Base-by-base conservation (phyloP, 2,888 invertebrate species). In the Meliscaeva auricollis region DNA sequence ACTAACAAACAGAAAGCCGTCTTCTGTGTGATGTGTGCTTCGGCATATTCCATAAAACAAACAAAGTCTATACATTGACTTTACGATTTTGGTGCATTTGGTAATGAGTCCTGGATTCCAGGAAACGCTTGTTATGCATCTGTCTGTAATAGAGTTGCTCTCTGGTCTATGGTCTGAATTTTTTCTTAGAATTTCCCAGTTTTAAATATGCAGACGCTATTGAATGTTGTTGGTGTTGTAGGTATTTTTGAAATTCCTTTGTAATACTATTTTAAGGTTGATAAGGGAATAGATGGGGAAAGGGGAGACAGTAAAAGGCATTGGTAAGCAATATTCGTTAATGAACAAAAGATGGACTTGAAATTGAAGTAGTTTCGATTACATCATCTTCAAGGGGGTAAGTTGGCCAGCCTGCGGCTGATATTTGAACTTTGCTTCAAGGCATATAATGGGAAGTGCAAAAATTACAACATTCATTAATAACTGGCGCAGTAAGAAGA, bases 271-370 rank as follows among this genome's bases (percentile, higher is more conserved):
- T 35, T 64, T n/a, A 41, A 17, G 32, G 48, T 17, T 2, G 26
- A 26, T 4, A 26, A 26, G n/a, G 48, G 56, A 22, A 32, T 8
- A 2, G 8, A 11, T 4, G 9, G 2, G 15, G 32, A 15, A 3
- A 1, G 4, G 17, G 38, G 9, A n/a, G n/a, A n/a, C n/a, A n/a
- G n/a, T n/a, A n/a, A n/a, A n/a, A n/a, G n/a, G n/a, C n/a, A n/a
- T n/a, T n/a, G n/a, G n/a, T n/a, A n/a, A n/a, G 73, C 15, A 54
- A 46, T 46, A 52, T 72, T 32, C 2, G 50, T 50, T 74, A 66
- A 66, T 66, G 79, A 56, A 79, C 73, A 32, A 64, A 26, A n/a
- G n/a, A 56, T 58, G 13, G 73, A 56, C 35, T 58, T 78, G 41
- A 64, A 64, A 78, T 64, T 46, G 52, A 46, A 56, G 38, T 72